Conservation (phyloP, 2,888 invertebrate genomes). For the Diaphora mendica region DNA sequence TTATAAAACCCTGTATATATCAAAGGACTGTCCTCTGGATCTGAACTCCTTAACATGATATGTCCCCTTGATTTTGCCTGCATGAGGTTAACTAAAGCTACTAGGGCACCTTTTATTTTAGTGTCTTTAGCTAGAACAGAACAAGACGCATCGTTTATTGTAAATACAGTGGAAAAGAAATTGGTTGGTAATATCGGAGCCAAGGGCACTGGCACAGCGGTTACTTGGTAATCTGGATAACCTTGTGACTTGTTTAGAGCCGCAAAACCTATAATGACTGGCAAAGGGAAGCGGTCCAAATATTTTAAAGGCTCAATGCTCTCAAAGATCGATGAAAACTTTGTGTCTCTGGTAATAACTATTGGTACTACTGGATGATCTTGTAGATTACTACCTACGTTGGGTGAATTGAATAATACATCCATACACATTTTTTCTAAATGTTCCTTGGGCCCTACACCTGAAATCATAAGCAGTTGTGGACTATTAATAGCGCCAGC, state of each 20-base stretch:
- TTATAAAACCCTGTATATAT: slow-evolving; percentile 56
- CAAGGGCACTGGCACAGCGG: slow-evolving; percentile 50
- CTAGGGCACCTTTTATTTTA: slow-evolving; percentile 40
- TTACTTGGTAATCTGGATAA: slow-evolving; percentile 66
- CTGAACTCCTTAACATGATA: slow-evolving; percentile 51
- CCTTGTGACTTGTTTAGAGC: slow-evolving; percentile 60
- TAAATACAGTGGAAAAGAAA: slow-evolving; percentile 53
- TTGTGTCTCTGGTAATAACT: slow-evolving; percentile 48
- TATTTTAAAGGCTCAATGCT: slow-evolving; percentile 52
- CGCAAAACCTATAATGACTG: slow-evolving; percentile 60
- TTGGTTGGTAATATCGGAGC: slow-evolving; percentile 50
- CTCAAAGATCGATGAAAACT: slow-evolving; percentile 36
- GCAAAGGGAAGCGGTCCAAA: slow-evolving; percentile 56
- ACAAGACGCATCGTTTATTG: slow-evolving; percentile 55
- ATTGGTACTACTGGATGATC: slow-evolving; percentile 64
- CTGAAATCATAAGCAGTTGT: slow-evolving; percentile 69
- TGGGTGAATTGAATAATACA: slow-evolving; percentile 56
- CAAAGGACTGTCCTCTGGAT: slow-evolving; percentile 58
- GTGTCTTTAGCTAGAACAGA: slow-evolving; percentile 46
- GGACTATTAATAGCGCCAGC: slow-evolving; percentile 68
- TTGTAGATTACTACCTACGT: slow-evolving; percentile 67
- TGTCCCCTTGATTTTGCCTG: slow-evolving; percentile 65
- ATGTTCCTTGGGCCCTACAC: slow-evolving; percentile 65
- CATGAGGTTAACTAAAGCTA: slow-evolving; percentile 52
- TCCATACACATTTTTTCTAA: slow-evolving; percentile 57